Evolutionary conservation across 2,797 vertebrate species (phyloP).

Genomic region (Anisognathus igniventris): DNA sequence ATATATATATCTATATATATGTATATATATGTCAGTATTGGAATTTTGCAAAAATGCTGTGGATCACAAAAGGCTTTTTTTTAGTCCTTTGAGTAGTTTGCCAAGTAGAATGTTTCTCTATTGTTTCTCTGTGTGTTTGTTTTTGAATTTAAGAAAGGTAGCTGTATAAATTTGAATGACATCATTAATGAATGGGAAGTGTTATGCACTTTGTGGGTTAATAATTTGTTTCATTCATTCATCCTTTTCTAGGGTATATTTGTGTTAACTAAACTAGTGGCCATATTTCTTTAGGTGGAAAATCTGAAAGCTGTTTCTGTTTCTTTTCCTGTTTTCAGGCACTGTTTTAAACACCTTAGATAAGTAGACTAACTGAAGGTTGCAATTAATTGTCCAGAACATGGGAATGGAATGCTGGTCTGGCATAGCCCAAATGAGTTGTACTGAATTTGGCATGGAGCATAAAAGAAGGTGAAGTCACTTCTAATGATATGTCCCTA

Average conservation of each 20-base stretch:
- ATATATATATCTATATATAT: neutral
- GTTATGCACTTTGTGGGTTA: neutral
- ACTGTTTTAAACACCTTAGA: slow-evolving; percentile 24
- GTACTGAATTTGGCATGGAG: slow-evolving; percentile 55
- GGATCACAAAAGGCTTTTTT: neutral
- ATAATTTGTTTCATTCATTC: neutral
- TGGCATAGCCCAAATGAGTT: slow-evolving; percentile 50
- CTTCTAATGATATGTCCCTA: slow-evolving; percentile 59
- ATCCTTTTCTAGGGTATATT: neutral
- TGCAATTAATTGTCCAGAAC: slow-evolving; percentile 65
- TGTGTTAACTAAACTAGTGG: neutral
- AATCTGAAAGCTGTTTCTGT: neutral
- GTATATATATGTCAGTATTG: neutral
- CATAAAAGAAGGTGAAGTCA: slow-evolving; percentile 57
- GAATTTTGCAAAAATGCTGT: neutral
- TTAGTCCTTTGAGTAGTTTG: neutral
- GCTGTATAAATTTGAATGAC: neutral
- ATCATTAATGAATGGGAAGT: neutral
- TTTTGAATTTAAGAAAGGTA: neutral
- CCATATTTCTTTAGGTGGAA: slow-evolving; percentile 11
- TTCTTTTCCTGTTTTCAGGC: slow-evolving; percentile 18
- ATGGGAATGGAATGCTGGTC: slow-evolving; percentile 65
- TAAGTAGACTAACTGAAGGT: slow-evolving; percentile 53
- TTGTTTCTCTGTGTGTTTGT: neutral
- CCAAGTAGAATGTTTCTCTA: neutral